Conservation (phyloP, 2,888 invertebrate genomes). For the Drosophila kokeensis region DNA sequence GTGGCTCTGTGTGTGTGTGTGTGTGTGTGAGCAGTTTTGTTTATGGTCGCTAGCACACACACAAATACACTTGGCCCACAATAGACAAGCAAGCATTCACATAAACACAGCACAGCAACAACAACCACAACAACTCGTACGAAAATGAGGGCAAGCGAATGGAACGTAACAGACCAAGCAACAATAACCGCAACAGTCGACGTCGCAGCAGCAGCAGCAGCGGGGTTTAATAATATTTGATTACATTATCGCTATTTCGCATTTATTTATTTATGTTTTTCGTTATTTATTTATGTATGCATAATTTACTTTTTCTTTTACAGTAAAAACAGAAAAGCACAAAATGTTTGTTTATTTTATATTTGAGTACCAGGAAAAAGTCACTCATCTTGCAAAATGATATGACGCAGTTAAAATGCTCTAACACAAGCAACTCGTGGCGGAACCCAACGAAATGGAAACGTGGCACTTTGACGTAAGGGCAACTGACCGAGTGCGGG, state of each 20-base stretch:
- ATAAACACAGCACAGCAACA: constrained; percentile 18
- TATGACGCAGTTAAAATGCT: constrained; percentile 59
- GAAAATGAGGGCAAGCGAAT: constrained; percentile 74
- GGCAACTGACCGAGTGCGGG: background rate
- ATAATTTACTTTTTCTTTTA: constrained; percentile 37
- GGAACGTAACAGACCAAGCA: constrained; percentile 57
- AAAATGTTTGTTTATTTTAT: background rate
- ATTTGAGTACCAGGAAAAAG: constrained; percentile 17
- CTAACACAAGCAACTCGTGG: constrained; percentile 5
- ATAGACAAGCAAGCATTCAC: constrained; percentile 61
- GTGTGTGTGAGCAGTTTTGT: constrained; percentile 60
- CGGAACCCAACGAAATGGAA: constrained; percentile 35
- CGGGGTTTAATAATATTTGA: constrained; percentile 75
- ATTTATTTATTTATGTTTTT: constrained; percentile 36
- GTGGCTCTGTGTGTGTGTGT: constrained; percentile 25
- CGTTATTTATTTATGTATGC: constrained; percentile 18
- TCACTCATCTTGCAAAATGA: constrained; percentile 21
- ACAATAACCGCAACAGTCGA: constrained; percentile 35
- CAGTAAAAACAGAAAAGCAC: background rate
- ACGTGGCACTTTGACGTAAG: constrained; percentile 24
- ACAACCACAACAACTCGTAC: constrained; percentile 43
- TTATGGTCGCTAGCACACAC: constrained; percentile 59
- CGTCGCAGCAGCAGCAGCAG: constrained; percentile 15
- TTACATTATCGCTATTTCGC: constrained; percentile 67
- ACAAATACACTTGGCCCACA: constrained; percentile 74